phyloP scores from a whole-genome alignment of 2,888 invertebrate species.

The Drosophila neotestacea region DNA sequence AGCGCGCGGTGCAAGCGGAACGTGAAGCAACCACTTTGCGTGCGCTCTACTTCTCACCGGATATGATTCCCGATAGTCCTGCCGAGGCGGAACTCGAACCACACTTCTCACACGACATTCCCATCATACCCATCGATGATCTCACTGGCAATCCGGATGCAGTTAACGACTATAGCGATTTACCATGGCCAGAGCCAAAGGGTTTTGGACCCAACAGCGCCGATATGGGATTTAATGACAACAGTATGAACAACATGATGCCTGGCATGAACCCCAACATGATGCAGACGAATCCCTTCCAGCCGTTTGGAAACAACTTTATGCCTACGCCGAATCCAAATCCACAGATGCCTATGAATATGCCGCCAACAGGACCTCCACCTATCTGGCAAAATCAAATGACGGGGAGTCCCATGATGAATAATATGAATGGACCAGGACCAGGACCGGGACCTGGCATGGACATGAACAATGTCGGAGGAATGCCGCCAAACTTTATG shows the following conservation, averaged over 20 bases:
- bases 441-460: constrained; percentile 41
- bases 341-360: constrained; percentile 48
- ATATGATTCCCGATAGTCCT: constrained; percentile 94
- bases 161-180: constrained; percentile 90
- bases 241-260: constrained; percentile 38
- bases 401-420: constrained; percentile 69
- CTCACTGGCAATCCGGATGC: constrained; percentile 93
- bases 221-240: constrained; percentile 59
- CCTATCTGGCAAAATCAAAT: constrained; percentile 68
- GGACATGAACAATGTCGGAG: constrained; percentile 44
- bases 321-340: constrained; percentile 40
- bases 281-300: constrained; percentile 71
- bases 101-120: constrained; percentile 91
- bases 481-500: constrained; percentile 62
- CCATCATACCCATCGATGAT: constrained; percentile 95
- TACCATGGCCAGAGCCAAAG: constrained; percentile 95
- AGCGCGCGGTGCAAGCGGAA: constrained; percentile 94
- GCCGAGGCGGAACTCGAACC: constrained; percentile 94
- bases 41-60: constrained; percentile 92
- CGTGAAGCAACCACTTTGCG: constrained; percentile 94
- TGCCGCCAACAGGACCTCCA: constrained; percentile 51
- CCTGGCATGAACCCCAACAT: constrained; percentile 47
- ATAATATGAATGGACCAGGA: constrained; percentile 46
- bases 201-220: constrained; percentile 82
- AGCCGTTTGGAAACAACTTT: constrained; percentile 73